A percentile compares a stretch with the other conserved stretches of the same genome.
Conservation (phyloP, 2,797 vertebrate species). For the Botia almorhae region DNA sequence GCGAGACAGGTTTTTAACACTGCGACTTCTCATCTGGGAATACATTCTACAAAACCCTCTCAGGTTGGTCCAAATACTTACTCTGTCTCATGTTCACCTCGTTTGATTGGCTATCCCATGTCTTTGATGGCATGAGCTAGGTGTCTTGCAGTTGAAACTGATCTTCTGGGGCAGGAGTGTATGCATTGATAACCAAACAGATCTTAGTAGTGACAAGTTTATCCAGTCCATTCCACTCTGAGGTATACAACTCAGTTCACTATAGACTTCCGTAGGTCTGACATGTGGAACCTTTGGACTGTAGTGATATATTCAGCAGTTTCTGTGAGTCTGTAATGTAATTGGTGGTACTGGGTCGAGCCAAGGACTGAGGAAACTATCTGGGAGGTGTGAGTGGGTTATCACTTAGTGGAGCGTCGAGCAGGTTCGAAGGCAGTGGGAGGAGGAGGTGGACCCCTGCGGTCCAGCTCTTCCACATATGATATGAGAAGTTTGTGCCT, state of each 20-base stretch:
- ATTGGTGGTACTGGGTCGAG: no score
- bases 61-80: slow-evolving; percentile 29
- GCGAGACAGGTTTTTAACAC: not conserved
- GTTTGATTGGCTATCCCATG: not conserved
- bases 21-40: not conserved
- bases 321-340: slow-evolving; percentile 8
- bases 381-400: slow-evolving; percentile 66
- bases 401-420: slow-evolving; percentile 83
- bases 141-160: not conserved
- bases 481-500: slow-evolving; percentile 95
- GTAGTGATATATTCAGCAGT: slow-evolving; percentile 1
- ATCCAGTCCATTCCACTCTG: not conserved
- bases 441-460: slow-evolving; percentile 80
- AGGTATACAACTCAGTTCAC: not conserved
- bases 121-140: not conserved
- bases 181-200: not conserved
- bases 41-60: not conserved
- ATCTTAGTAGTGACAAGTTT: not conserved
- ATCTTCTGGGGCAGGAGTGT: not conserved
- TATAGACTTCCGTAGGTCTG: not conserved
- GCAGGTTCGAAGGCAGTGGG: slow-evolving; percentile 91
- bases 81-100: not conserved
- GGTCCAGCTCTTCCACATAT: slow-evolving; percentile 90
- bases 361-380: slow-evolving; percentile 46
- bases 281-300: not conserved